Evolutionary conservation across 2,113 vertebrate species (phyloP).

Genomic region (Xiphias gladius): DNA sequence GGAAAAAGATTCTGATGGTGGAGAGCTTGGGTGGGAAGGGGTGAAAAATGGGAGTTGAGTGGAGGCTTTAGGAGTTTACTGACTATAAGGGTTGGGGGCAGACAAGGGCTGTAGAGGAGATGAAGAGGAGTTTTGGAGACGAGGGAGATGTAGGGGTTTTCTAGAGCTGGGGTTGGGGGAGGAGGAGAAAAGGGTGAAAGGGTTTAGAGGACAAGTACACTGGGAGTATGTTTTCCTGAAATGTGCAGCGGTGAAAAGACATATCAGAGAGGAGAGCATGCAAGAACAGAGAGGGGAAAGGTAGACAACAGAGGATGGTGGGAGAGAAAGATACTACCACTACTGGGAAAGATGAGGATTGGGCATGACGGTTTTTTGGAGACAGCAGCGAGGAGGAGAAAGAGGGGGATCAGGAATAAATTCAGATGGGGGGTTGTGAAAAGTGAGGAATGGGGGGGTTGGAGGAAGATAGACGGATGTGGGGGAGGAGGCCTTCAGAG

Average conservation of each 20-base stretch:
- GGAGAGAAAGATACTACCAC: conserved; percentile 16
- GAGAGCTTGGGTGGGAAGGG: conserved; percentile 32
- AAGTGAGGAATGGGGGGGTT: conserved; percentile 55
- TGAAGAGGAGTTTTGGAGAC: conserved; percentile 33
- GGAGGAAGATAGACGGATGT: conserved; percentile 59
- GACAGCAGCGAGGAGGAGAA: conserved; percentile 46
- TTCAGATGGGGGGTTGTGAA: conserved; percentile 69
- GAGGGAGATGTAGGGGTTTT: conserved; percentile 6
- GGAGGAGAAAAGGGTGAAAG: not conserved
- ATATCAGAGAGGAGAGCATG: not conserved
- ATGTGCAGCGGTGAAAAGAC: not conserved
- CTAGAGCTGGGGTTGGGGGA: not conserved
- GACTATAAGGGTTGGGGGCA: conserved; percentile 30
- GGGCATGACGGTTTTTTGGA: conserved; percentile 41
- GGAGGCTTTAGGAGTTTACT: conserved; percentile 44
- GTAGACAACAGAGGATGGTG: conserved; percentile 6
- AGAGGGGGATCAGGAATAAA: conserved; percentile 57
- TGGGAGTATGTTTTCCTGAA: conserved; percentile 12
- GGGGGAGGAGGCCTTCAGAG: conserved; percentile 71
- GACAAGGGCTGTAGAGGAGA: conserved; percentile 16
- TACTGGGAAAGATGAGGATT: conserved; percentile 38
- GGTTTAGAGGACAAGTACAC: conserved; percentile 13
- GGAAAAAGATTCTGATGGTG: conserved; percentile 35
- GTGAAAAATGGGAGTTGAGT: conserved; percentile 42
- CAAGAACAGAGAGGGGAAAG: not conserved